phyloP scores from a whole-genome alignment of 2,888 invertebrate genomes.

The Chloroclystis v-ata region DNA sequence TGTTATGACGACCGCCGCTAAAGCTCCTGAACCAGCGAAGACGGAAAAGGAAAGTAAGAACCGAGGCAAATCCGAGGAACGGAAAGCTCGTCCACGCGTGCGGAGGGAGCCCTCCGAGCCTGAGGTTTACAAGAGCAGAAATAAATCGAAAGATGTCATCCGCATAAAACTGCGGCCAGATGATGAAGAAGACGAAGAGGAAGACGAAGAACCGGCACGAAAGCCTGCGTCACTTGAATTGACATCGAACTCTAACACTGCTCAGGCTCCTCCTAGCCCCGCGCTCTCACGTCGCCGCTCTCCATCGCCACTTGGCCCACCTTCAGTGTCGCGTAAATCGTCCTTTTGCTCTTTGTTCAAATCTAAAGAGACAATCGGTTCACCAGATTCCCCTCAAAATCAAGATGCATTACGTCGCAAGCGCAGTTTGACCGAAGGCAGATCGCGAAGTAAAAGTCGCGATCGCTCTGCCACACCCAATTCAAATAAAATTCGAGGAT shows the following conservation, averaged over 20 bases:
- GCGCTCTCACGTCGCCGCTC: slow-evolving; percentile 46
- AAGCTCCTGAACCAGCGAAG: slow-evolving; percentile 37
- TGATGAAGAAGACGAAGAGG: slow-evolving; percentile 80
- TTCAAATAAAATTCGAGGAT: slow-evolving; percentile 78
- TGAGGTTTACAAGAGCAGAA: slow-evolving; percentile 52
- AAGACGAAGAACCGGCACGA: slow-evolving; percentile 45
- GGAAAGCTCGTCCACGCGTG: slow-evolving; percentile 50
- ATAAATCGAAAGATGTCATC: slow-evolving; percentile 65
- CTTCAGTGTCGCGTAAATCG: slow-evolving; percentile 83
- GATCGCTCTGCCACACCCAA: slow-evolving; percentile 80
- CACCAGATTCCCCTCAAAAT: slow-evolving; percentile 80
- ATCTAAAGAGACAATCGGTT: slow-evolving; percentile 82
- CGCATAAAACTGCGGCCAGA: slow-evolving; percentile 86
- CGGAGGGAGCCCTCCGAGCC: slow-evolving; percentile 55
- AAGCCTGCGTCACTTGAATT: slow-evolving; percentile 79
- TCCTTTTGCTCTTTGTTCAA: slow-evolving; percentile 90
- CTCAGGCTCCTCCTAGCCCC: slow-evolving; percentile 35
- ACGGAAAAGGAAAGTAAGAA: slow-evolving; percentile 52
- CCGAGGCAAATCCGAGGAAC: slow-evolving; percentile 50
- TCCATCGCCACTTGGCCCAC: slow-evolving; percentile 82
- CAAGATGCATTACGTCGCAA: slow-evolving; percentile 65
- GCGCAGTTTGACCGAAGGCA: slow-evolving; percentile 63
- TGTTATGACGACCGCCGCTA: slow-evolving; percentile 9
- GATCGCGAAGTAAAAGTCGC: slow-evolving; percentile 83
- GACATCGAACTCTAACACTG: not conserved